Evolutionary conservation across 2,113 vertebrate genomes (phyloP).

Genomic region (Megaleporinus macrocephalus): DNA sequence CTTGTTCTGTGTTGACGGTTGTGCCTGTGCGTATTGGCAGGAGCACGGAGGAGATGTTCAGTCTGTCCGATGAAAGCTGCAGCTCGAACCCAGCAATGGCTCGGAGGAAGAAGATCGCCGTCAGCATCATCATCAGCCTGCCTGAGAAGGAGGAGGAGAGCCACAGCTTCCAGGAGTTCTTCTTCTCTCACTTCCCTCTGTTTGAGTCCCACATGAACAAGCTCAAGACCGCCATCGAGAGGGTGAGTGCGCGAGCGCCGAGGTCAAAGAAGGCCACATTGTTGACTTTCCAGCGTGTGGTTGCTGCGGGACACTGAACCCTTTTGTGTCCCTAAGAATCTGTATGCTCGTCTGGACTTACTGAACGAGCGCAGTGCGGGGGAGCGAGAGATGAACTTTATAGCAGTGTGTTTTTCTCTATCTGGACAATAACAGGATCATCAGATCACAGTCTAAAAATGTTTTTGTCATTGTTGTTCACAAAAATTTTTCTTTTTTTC

Average conservation of each 20-base stretch:
- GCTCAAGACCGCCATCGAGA: constrained; percentile 87
- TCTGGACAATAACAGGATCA: no score
- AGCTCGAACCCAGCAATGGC: constrained; percentile 82
- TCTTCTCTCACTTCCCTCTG: constrained; percentile 89
- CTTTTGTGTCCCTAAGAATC: not conserved
- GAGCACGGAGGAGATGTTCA: constrained; percentile 87
- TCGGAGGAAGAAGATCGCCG: constrained; percentile 86
- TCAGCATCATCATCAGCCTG: constrained; percentile 86
- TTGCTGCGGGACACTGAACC: not conserved
- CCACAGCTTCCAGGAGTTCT: constrained; percentile 86
- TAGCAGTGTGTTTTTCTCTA: no score
- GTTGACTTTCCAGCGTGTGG: not conserved
- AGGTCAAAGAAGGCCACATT: constrained; percentile 7
- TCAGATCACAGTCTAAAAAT: no score
- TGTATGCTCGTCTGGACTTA: not conserved
- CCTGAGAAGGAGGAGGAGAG: constrained; percentile 84
- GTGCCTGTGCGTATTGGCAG: constrained; percentile 65
- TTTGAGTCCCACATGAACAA: constrained; percentile 91
- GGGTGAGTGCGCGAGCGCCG: constrained; percentile 68
- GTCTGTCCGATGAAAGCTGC: constrained; percentile 85
- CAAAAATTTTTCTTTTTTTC: no score
- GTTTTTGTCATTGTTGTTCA: no score
- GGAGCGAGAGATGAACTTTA: no score
- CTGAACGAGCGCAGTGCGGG: no score
- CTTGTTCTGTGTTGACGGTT: not conserved